phyloP scores from a whole-genome alignment of 1,140 invertebrate species.

The Drosophila athabasca region DNA sequence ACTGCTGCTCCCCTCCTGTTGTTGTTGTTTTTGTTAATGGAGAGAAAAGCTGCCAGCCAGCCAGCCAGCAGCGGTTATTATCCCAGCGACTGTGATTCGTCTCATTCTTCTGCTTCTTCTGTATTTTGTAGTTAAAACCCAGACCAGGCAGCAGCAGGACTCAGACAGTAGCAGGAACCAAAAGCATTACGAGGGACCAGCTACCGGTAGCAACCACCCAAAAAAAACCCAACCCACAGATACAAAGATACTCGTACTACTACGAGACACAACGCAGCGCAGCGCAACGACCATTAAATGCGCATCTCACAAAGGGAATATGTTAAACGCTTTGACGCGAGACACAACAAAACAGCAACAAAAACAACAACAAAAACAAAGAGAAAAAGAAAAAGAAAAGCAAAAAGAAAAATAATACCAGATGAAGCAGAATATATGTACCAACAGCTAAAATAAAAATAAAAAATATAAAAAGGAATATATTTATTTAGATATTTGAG shows the following conservation, averaged over 20 bases:
- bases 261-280: background rate
- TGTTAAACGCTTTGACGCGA: constrained; percentile 61
- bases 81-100: constrained; percentile 59
- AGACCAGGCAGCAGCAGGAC: constrained; percentile 32
- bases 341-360: constrained; percentile 24
- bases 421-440: too few species aligned
- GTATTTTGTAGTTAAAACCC: constrained; percentile 52
- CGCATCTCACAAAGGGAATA: constrained; percentile 64
- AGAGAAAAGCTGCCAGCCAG: constrained; percentile 30
- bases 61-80: constrained; percentile 38
- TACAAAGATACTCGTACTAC: too few species aligned
- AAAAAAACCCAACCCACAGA: constrained; percentile 13
- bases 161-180: background rate
- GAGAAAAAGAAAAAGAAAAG: background rate
- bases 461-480: constrained; percentile 9
- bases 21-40: constrained; percentile 68
- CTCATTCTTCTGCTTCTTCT: background rate
- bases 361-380: background rate
- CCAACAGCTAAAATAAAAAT: constrained; percentile 17
- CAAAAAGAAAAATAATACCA: too few species aligned
- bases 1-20: background rate
- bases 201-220: constrained; percentile 27
- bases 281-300: constrained; percentile 48
- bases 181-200: background rate
- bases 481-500: constrained; percentile 16